phyloP scores from a whole-genome alignment of 2,888 invertebrate genomes.

The Aporophyla lueneburgensis region DNA sequence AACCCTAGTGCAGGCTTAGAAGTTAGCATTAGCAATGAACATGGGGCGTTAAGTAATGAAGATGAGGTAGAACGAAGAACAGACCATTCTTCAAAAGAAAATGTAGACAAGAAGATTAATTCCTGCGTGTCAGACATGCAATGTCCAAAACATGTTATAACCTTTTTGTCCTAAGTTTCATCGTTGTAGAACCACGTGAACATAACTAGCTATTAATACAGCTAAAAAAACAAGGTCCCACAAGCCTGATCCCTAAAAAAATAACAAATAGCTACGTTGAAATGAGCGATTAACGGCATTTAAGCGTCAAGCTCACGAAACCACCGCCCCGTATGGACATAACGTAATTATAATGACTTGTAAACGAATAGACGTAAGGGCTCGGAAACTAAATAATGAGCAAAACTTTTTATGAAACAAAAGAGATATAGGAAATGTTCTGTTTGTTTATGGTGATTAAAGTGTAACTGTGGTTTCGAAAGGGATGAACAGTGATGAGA shows the following conservation, averaged over 20 bases:
- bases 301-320: conserved; percentile 79
- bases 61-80: neutral
- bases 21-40: neutral
- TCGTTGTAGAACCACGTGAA: conserved; percentile 21
- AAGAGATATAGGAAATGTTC: conserved; percentile 12
- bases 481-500: neutral
- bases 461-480: conserved; percentile 2
- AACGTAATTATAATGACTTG: conserved; percentile 83
- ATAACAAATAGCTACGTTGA: conserved; percentile 77
- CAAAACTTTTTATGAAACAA: conserved; percentile 39
- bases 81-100: neutral
- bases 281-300: conserved; percentile 78
- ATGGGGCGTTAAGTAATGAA: neutral
- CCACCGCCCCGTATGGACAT: conserved; percentile 67
- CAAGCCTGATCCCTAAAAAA: conserved; percentile 66
- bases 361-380: conserved; percentile 69
- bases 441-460: neutral
- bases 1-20: neutral
- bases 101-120: neutral
- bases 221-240: conserved; percentile 28
- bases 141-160: conserved; percentile 19
- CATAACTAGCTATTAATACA: conserved; percentile 29
- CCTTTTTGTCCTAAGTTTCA: conserved; percentile 5
- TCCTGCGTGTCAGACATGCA: neutral
- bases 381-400: conserved; percentile 51